These are phyloP conservation scores for Palaemon carinicauda DNA, from an alignment of 1,140 invertebrate species.

Conservation along the genomic window DNA sequence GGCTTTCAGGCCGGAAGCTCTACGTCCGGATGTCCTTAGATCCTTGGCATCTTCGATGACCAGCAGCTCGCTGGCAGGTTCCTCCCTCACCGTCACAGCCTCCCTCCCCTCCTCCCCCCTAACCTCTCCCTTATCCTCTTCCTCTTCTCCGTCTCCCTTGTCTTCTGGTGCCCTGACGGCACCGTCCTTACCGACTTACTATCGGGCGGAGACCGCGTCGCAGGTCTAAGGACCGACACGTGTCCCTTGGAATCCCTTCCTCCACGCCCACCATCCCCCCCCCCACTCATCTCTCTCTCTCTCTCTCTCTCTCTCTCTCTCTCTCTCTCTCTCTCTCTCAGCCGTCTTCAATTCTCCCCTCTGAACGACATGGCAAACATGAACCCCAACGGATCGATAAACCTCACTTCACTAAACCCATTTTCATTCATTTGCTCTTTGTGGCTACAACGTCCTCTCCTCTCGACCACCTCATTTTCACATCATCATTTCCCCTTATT, in stretches of 20 bases:
- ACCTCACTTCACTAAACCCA: too few relatives aligned
- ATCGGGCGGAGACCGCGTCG: constrained; percentile 40
- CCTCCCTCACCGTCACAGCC: constrained; percentile 46
- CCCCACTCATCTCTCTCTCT: background rate
- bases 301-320: background rate
- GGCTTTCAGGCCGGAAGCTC: constrained; percentile 35
- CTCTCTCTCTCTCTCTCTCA: background rate
- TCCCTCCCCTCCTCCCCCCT: constrained; percentile 49
- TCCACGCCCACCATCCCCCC: background rate
- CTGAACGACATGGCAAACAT: too few relatives aligned
- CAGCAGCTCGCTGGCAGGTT: constrained; percentile 28
- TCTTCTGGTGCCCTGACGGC: constrained; percentile 27
- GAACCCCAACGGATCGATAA: too few relatives aligned
- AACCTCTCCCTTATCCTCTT: constrained; percentile 43
- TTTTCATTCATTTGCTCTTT: too few relatives aligned
- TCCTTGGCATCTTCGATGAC: constrained; percentile 42
- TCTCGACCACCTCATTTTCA: background rate
- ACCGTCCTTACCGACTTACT: constrained; percentile 40
- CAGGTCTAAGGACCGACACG: constrained; percentile 27
- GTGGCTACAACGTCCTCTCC: background rate
- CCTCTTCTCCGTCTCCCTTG: constrained; percentile 42
- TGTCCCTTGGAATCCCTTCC: background rate
- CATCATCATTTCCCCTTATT: background rate
- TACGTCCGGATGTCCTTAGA: constrained; percentile 34
- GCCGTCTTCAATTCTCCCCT: background rate